Base-by-base conservation (phyloP, 2,113 vertebrate genomes). In the Cephalopholis sonnerati region DNA sequence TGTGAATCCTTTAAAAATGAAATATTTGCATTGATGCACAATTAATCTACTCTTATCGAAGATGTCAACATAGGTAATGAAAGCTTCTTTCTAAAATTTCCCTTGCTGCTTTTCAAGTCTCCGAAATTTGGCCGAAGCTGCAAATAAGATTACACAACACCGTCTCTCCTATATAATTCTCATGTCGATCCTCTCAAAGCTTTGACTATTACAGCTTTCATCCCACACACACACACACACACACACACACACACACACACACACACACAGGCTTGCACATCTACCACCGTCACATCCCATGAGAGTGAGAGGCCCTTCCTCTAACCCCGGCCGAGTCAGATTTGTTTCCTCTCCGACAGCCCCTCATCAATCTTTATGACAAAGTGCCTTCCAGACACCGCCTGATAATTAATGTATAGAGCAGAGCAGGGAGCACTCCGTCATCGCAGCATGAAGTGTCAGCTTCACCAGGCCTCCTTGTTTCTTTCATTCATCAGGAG, bases 291-390 rank as follows among this genome's bases (percentile, higher is more conserved):
- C 3, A 66, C 75, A 54, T 79, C 87, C 87, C 82, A 57, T 86
- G 82, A 89, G 87, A 91, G 87, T 66, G 88, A 78, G 85, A 84
- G 81, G 86, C 83, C 90, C 89, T 84, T 76, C 74, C 87, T 81
- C 71, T 86, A 73, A 91, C 87, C 82, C 73, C 62, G 65, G 79
- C 83, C 71, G 69, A 87, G 86, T 92, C 88, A 88, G 89, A 93
- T 94, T 89, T 89, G 93, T 91, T 95, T 82, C 82, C 89, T 83
- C 79, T 74, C 84, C 82, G 90, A 93, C 82, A 44, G 83, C 41
- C 27, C 68, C 88, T 93, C 93, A 95, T 96, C 94, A 48, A 80
- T 96, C 94, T 92, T 80, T 87, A 86, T 94, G 93, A 95, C 92
- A 91, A 93, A 95, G 89, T 89, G 93, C 91, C 91, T 93, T 81